A percentile compares a stretch with the other conserved stretches of the same genome.
phyloP scores from a whole-genome alignment of 2,797 vertebrate species.

The Poecilia gillii region DNA sequence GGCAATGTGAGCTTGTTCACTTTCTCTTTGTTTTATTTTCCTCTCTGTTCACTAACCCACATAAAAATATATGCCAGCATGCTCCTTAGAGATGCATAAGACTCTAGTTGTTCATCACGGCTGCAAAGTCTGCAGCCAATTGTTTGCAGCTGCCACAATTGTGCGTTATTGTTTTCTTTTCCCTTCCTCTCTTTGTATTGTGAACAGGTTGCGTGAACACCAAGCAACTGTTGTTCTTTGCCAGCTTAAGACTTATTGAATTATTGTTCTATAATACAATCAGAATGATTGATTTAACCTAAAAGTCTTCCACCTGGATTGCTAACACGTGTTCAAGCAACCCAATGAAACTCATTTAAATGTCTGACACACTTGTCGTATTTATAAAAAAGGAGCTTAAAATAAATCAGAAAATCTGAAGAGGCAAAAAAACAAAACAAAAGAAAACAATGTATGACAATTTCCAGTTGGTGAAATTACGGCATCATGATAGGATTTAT shows the following conservation, averaged over 20 bases:
- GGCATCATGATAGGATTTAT: not conserved
- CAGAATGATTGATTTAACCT: not conserved
- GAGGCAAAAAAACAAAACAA: not conserved
- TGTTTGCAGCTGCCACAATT: not conserved
- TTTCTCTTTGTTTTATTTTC: not conserved
- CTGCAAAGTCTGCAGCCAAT: not conserved
- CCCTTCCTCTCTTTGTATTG: not conserved
- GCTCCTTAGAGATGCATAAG: not conserved
- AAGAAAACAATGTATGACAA: not conserved
- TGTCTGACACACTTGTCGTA: not conserved
- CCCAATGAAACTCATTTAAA: not conserved
- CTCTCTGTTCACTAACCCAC: not conserved
- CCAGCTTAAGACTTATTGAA: not conserved
- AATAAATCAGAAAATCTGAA: not conserved
- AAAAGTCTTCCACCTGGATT: not conserved
- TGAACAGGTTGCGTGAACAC: not conserved
- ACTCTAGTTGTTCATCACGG: not conserved
- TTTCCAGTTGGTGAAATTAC: not conserved
- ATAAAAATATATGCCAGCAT: not conserved
- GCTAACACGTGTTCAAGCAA: not conserved
- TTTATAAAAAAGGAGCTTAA: not conserved
- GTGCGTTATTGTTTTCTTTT: not conserved
- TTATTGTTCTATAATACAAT: not conserved
- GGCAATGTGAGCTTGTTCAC: not conserved
- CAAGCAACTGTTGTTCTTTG: not conserved